Conservation (phyloP, 2,888 invertebrate species). For the Megalurothrips usitatus region DNA sequence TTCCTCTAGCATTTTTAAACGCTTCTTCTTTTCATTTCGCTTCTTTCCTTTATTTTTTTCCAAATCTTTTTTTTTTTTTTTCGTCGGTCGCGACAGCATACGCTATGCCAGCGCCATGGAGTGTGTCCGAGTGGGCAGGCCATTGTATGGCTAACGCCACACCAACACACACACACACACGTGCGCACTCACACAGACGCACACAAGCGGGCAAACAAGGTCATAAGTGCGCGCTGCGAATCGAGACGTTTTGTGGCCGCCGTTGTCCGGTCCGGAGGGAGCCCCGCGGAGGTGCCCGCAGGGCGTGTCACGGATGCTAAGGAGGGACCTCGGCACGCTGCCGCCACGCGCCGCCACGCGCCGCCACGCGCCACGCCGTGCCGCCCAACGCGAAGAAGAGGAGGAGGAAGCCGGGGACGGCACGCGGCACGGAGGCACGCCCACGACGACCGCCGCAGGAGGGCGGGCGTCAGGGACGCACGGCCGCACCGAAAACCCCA, state of each 20-base stretch:
- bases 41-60: too few relatives aligned
- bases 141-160: slow-evolving; percentile 10
- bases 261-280: not conserved
- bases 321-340: not conserved
- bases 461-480: not conserved
- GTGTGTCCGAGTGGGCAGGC: not conserved
- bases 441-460: too few relatives aligned
- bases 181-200: not conserved
- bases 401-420: too few relatives aligned
- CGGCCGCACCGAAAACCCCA: not conserved
- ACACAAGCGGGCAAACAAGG: not conserved
- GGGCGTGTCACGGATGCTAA: not conserved
- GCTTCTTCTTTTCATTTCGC: too few relatives aligned
- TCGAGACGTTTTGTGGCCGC: not conserved
- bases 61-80: too few relatives aligned
- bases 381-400: too few relatives aligned
- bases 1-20: too few relatives aligned
- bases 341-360: not conserved
- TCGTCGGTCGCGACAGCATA: not conserved
- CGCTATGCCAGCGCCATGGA: not conserved
- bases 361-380: not conserved
- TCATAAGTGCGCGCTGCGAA: slow-evolving; percentile 13
- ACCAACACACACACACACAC: not conserved
- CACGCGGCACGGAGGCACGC: too few relatives aligned
- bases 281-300: not conserved